A percentile compares a stretch with the other conserved stretches of the same genome.
Conservation (phyloP, 2,888 invertebrate genomes). For the Machimus atricapillus region DNA sequence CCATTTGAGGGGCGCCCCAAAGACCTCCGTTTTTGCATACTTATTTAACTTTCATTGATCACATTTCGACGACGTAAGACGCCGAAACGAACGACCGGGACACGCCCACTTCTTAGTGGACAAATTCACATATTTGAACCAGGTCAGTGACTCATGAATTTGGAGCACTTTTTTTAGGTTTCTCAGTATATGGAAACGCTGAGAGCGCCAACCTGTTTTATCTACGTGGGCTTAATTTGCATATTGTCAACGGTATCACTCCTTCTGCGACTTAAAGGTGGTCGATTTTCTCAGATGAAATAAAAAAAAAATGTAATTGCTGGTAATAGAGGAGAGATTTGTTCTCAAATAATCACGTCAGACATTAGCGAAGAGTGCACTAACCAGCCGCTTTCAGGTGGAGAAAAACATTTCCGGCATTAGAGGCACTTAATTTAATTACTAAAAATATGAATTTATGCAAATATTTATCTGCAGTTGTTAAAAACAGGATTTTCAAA, state of each 20-base stretch:
- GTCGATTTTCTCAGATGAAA: not conserved
- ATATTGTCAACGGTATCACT: not conserved
- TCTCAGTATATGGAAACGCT: not conserved
- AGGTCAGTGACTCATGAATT: not conserved
- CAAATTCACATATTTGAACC: not conserved
- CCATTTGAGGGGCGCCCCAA: not conserved
- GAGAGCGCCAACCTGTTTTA: not conserved
- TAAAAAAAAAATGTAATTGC: not conserved
- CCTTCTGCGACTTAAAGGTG: not conserved
- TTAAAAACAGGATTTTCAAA: not conserved
- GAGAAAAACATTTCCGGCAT: not conserved
- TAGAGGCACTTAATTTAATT: not conserved
- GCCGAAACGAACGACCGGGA: not conserved
- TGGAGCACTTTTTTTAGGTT: not conserved
- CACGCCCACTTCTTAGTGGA: not conserved
- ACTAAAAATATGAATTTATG: not conserved
- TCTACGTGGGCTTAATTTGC: not conserved
- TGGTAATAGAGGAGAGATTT: not conserved
- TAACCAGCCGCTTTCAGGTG: not conserved
- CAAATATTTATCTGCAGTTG: not conserved
- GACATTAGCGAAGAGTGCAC: not conserved
- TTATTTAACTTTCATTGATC: not conserved
- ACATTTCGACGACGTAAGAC: not conserved
- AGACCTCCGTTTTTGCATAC: not conserved
- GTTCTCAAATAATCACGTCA: not conserved